Conservation (phyloP, 1,140 invertebrate species). For the Brachionus plicatilis region DNA sequence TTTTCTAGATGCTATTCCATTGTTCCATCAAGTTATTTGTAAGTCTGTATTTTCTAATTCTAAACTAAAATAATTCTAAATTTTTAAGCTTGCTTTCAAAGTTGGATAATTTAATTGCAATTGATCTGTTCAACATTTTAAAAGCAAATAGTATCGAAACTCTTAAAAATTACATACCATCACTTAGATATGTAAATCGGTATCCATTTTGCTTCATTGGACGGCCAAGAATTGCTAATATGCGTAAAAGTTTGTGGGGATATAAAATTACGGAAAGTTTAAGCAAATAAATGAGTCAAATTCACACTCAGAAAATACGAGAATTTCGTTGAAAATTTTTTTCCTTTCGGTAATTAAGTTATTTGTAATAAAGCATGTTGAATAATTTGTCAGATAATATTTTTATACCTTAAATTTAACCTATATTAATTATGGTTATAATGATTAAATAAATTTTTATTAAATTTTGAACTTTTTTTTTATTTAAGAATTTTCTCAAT, state of each 20-base stretch:
- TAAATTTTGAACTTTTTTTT: not conserved
- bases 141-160: conserved; percentile 17
- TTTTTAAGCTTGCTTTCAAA: conserved; percentile 7
- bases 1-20: conserved; percentile 77
- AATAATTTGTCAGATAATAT: not conserved
- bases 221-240: not conserved
- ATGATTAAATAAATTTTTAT: not conserved
- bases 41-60: conserved; percentile 48
- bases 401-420: not conserved
- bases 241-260: conserved; percentile 17
- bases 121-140: conserved; percentile 4
- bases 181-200: not conserved
- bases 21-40: conserved; percentile 61
- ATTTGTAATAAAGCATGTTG: not conserved
- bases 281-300: not conserved
- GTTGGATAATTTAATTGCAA: not conserved
- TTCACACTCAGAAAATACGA: not conserved
- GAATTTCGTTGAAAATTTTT: not conserved
- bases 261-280: conserved; percentile 8
- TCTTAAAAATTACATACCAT: conserved; percentile 15
- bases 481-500: too few species aligned
- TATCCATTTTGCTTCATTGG: conserved; percentile 26
- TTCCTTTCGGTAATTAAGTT: not conserved
- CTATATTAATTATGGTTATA: not conserved
- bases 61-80: not conserved